Evolutionary conservation across 1,140 invertebrate genomes (phyloP), one percentile per base, ranked within the genome.

Genomic region (Saccostrea echinata): DNA sequence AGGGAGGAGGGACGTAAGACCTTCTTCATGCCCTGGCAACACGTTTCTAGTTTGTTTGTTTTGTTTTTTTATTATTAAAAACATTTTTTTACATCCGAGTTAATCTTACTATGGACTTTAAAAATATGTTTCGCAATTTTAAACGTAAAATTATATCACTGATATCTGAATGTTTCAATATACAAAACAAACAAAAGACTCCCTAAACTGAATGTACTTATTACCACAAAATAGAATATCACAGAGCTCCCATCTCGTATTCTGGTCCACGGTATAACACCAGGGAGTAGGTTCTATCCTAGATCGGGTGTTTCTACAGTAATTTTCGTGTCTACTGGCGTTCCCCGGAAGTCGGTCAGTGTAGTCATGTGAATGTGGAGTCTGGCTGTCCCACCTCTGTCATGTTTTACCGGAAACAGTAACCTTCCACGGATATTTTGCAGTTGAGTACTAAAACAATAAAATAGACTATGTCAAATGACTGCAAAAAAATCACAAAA

Each of bases 361-460:
- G 53, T 76, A 76, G 9, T 16, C 27, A 13, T 87, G 86, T 0
- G 35, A n/a, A 11, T 71, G 61, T 12, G 86, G 86, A 4, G 21
- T 33, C 43, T 87, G 82, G 12, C 8, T 24, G 51, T 71, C 80
- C 86, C 86, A 87, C 6, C 61, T 68, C 35, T 87, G 86, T 33
- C 86, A 87, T 6, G 82, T 87, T 24, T n/a, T 27, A 12, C 86
- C 86, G 13, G 35, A 43, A 30, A 52, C 33, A 27, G 86, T 87
- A 27, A 30, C 68, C 68, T 27, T 76, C 68, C 24, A 24, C 27
- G 68, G 68, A 16, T 33, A 76, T 12, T 30, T 76, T 76, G 16
- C 68, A 76, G 24, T 76, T 18, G 6, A 0, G 18, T 61, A 4
- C 55, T 61, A 16, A 61, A 61, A 61, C 18, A 61, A 61, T 61